Percentiles rank a stretch among this genome's conserved stretches.
These are phyloP conservation scores for Drosophila biarmipes DNA, from an alignment of 1,140 invertebrate species.

Conservation along the genomic window DNA sequence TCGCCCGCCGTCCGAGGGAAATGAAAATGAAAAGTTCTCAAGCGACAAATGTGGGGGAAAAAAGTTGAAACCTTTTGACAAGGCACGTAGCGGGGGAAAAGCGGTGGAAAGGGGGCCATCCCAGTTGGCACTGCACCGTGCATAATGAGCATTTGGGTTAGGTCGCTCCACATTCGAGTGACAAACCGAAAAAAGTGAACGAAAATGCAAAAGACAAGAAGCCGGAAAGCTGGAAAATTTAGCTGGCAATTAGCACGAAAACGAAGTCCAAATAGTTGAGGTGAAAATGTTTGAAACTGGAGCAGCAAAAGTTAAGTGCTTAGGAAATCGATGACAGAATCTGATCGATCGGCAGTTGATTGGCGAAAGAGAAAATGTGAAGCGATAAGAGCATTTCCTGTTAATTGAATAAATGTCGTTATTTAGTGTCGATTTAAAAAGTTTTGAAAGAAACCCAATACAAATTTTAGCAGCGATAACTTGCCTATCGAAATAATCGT, in stretches of 20 bases:
- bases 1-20: conserved; percentile 30
- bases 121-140: conserved; percentile 15
- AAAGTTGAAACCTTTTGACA: conserved; percentile 56
- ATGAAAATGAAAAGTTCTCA: conserved; percentile 78
- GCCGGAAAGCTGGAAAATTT: conserved; percentile 13
- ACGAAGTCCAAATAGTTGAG: conserved; percentile 22
- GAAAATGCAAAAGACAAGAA: conserved; percentile 26
- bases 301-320: conserved; percentile 15
- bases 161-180: conserved; percentile 53
- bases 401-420: not conserved
- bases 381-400: conserved; percentile 1
- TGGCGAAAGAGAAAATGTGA: too few species aligned
- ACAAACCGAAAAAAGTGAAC: conserved; percentile 29
- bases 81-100: conserved; percentile 40
- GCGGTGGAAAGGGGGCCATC: not conserved
- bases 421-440: too few species aligned
- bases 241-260: conserved; percentile 44
- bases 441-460: not conserved
- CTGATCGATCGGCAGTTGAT: conserved; percentile 23
- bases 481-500: not conserved
- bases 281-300: conserved; percentile 43
- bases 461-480: not conserved
- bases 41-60: conserved; percentile 37
- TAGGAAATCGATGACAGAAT: conserved; percentile 33
- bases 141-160: conserved; percentile 49